Conservation (phyloP, 2,797 vertebrate species). For the Ciconia nigra region DNA sequence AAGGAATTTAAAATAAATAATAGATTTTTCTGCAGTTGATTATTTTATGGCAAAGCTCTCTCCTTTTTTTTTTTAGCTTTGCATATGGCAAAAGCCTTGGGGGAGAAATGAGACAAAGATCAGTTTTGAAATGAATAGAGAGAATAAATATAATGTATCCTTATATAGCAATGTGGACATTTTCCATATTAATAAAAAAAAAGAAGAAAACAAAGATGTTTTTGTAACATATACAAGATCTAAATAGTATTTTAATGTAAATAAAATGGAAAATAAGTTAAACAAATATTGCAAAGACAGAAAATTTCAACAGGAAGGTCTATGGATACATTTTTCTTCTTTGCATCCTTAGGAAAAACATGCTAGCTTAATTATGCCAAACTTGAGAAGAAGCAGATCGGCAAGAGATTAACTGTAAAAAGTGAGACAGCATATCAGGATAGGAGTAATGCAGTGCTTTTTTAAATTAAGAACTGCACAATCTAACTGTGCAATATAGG, state of each 20-base stretch:
- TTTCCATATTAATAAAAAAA: not conserved
- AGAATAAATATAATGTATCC: not conserved
- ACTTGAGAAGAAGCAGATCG: not conserved
- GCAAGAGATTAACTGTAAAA: not conserved
- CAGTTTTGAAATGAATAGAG: not conserved
- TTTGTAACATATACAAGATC: not conserved
- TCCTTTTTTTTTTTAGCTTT: not conserved
- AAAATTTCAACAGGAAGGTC: not conserved
- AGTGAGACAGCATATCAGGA: not conserved
- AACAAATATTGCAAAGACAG: not conserved
- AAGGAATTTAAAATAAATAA: not conserved
- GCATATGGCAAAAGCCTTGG: not conserved
- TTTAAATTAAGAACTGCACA: not conserved
- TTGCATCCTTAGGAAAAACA: not conserved
- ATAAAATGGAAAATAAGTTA: not conserved
- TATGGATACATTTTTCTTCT: not conserved
- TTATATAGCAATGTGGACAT: not conserved
- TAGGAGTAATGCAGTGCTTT: not conserved
- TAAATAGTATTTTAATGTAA: not conserved
- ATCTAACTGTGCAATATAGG: not conserved
- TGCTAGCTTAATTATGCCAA: not conserved
- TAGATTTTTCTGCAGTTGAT: not conserved
- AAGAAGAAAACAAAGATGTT: rapidly evolving
- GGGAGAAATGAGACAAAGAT: not conserved
- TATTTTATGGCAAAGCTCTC: not conserved